Evolutionary conservation across 2,888 invertebrate species (phyloP), one percentile per base, ranked within the genome.

Genomic region (Pteria penguin): DNA sequence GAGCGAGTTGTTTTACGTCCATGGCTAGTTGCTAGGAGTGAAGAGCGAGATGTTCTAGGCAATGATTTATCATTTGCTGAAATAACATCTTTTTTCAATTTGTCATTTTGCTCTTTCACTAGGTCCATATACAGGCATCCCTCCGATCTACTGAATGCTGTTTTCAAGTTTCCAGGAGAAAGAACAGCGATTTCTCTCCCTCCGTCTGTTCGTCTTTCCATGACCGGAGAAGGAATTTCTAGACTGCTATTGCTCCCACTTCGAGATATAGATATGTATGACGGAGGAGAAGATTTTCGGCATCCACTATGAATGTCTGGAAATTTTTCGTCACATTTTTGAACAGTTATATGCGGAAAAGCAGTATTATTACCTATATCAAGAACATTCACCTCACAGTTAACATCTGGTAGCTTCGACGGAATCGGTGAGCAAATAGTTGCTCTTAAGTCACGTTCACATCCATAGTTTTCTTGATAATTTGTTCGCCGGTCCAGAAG

Each of bases 261-360:
- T 32, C 76, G 68, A 4, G 73, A 73, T 29, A 68, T 62, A n/a
- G 69, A 57, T 14, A 31, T 55, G 4, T 60, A 52, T 27, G 33
- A 54, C 14, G 72, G 67, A 4, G 76, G 73, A 5, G 67, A 65
- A 45, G 61, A 45, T 14, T 26, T 18, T 5, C 65, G 73, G n/a
- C n/a, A n/a, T 14, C 61, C 33, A 27, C 62, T 70, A 18, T 55
- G 33, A 33, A 73, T 29, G 5, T 72, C 72, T 2, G 76, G 76
- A 1, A 73, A 33, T 58, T 60, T 61, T 54, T 77, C 76, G 26
- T 77, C 76, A 73, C 76, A 77, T 55, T 69, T 72, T 60, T 77
- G 72, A 2, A 77, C 76, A 18, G 72, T 77, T 2, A 77, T 77
- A 54, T 73, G 73, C n/a, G 76, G 76, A 65, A 54, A 69, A 29